Base-by-base conservation (phyloP, 2,113 vertebrate species). In the Nansenia antarctica region DNA sequence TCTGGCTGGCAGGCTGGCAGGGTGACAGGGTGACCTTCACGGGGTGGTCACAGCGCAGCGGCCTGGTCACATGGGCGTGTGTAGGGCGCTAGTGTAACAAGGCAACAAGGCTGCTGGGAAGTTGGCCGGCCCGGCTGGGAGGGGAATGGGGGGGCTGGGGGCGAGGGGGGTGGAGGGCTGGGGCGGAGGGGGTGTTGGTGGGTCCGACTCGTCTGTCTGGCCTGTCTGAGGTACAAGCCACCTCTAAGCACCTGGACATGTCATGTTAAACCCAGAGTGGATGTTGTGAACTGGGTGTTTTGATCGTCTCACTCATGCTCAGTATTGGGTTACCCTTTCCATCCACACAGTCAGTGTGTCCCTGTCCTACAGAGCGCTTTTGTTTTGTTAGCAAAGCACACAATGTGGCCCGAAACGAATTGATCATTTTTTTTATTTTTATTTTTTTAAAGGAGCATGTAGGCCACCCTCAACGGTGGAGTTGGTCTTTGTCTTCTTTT, bases 301-400 rank as follows among this genome's bases (percentile, higher is more conserved):
- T 62, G 59, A 62, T 26, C 20, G 22, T 39, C 59, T 62, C 59
- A 37, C 20, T 62, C 22, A 24, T 39, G 55, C 18, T 62, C 34
- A 5, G 59, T 29, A 9, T 37, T 39, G 3, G 9, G 22, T 26
- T 62, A 24, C 59, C 59, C 34, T 6, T 62, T 34, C 22, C 6
- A 1, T 60, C 31, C 15, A 34, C 31, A 54, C 20, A 54, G 1
- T 24, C 20, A 54, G 1, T 24, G 24, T 24, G 52, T 54, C 22
- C 11, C 20, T 20, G 45, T 20, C 1, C 1, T 14, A 5, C 5
- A 22, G 3, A 8, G n/a, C 20, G 45, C 20, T 49, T 11, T 7
- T 7, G 45, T 49, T 49, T 6, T 49, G 7, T 18, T 5, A 14
- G 2, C 37, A 42, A 42, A 42, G 37, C 11, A 42, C 37, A 42